Base-by-base conservation (phyloP, 2,888 invertebrate genomes). In the Blastobasis lacticolella region DNA sequence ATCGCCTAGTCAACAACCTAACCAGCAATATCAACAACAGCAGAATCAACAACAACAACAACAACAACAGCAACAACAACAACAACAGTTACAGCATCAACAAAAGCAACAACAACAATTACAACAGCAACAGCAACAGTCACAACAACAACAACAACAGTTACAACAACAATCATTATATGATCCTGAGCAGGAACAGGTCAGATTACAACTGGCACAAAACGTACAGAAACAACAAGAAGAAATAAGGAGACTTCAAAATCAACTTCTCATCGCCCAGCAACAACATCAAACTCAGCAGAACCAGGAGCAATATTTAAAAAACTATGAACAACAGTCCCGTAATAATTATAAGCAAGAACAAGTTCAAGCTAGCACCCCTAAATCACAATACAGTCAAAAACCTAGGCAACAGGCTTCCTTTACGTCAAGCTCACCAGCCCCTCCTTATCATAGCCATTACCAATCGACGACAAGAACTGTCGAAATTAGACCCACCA, bases 151-250 rank as follows among this genome's bases (percentile, higher is more conserved):
- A 42, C 51, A 58, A 4, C 63, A 62, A 6, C 56, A 59, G 44
- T 63, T 62, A 5, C 59, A 64, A 43, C 62, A 62, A 23, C 62
- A 62, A 10, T 64, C 66, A 46, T 75, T 80, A 52, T 74, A 69
- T 58, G 81, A 86, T 52, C 64, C 74, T 7, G 83, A 85, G 61
- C 82, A 81, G 63, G 77, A 77, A 65, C 86, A 87, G 75, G 78
- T 81, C 9, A 75, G 82, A 58, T 66, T 73, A 52, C 85, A 85
- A 58, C 65, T 86, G 54, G 86, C 81, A 5, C 81, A 81, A 64
- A 88, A 88, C 59, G 88, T 88, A 5, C 78, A 86, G 66, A 89
- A 89, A 52, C 88, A 88, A 67, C 87, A 88, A 67, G 88, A 89
- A 70, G 89, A 89, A 75, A 87, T 88, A 53, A 82, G 88, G 67